Evolutionary conservation across 2,797 vertebrate genomes (phyloP).

Genomic region (Harpagifer antarcticus): DNA sequence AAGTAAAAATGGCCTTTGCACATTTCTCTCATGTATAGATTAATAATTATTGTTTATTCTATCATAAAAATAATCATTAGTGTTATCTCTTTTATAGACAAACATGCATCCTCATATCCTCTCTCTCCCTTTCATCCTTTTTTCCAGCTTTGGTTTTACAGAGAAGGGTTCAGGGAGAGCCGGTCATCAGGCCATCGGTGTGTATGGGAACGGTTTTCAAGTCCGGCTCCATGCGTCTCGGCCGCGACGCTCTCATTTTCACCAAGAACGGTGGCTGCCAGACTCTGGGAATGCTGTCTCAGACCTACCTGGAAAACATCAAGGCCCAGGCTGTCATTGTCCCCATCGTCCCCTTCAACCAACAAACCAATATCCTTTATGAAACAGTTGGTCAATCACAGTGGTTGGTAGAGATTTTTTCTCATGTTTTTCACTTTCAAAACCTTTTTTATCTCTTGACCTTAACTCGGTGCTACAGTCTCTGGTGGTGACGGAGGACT

Average conservation of each 20-base stretch:
- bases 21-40: not conserved
- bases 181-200: conserved; percentile 82
- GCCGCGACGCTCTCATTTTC: conserved; percentile 89
- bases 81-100: not conserved
- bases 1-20: not conserved
- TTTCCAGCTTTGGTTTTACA: conserved; percentile 88
- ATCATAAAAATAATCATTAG: no score
- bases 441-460: conserved; percentile 35
- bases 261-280: conserved; percentile 89
- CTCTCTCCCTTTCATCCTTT: not conserved
- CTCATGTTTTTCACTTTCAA: not conserved
- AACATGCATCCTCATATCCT: not conserved
- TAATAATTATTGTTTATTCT: not conserved
- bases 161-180: conserved; percentile 84
- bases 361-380: conserved; percentile 86
- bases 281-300: conserved; percentile 87
- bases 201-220: conserved; percentile 91
- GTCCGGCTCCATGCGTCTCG: conserved; percentile 88
- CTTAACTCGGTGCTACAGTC: conserved; percentile 84
- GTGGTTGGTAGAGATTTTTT: not conserved
- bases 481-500: conserved; percentile 88
- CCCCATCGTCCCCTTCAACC: conserved; percentile 88
- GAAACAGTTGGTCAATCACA: not conserved
- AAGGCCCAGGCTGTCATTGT: conserved; percentile 88
- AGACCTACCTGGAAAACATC: conserved; percentile 86